These are phyloP conservation scores for Papilio gigon DNA, from an alignment of 2,888 invertebrate genomes.

Conservation along the genomic window DNA sequence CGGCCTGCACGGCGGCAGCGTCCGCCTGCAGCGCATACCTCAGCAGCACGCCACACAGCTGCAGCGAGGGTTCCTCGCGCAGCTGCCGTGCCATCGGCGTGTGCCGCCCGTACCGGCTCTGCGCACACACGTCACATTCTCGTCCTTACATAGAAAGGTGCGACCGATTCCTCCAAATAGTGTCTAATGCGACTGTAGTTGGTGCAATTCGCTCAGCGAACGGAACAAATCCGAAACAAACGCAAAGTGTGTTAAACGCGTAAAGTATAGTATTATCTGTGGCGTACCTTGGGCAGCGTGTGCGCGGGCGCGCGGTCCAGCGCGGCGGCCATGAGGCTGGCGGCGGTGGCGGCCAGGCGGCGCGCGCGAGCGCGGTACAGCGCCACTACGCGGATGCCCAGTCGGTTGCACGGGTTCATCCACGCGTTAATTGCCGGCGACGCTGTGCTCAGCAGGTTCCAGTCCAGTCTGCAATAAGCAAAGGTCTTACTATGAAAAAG, in stretches of 20 bases:
- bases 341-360: slow-evolving; percentile 92
- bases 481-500: background rate
- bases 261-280: too few relatives aligned
- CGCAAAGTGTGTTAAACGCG: too few relatives aligned
- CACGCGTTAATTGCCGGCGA: slow-evolving; percentile 98
- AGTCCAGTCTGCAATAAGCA: slow-evolving; percentile 87
- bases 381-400: slow-evolving; percentile 92
- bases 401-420: slow-evolving; percentile 97
- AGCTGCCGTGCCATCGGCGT: slow-evolving; percentile 94
- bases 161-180: slow-evolving; percentile 91
- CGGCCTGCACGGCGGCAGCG: slow-evolving; percentile 89
- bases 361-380: slow-evolving; percentile 91
- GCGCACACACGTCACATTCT: slow-evolving; percentile 42
- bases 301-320: slow-evolving; percentile 93
- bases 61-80: slow-evolving; percentile 97
- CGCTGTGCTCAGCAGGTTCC: slow-evolving; percentile 97
- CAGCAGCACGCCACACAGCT: slow-evolving; percentile 93
- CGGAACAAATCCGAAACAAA: background rate
- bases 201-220: background rate
- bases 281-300: slow-evolving; percentile 89
- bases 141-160: too few relatives aligned
- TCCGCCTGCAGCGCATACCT: slow-evolving; percentile 91
- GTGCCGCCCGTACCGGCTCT: slow-evolving; percentile 95
- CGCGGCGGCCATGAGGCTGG: slow-evolving; percentile 97
- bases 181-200: slow-evolving; percentile 89